These are phyloP conservation scores for Oscarella lobularis DNA, from an alignment of 37 sponge, comb jelly and placozoan species.

Conservation along the genomic window DNA sequence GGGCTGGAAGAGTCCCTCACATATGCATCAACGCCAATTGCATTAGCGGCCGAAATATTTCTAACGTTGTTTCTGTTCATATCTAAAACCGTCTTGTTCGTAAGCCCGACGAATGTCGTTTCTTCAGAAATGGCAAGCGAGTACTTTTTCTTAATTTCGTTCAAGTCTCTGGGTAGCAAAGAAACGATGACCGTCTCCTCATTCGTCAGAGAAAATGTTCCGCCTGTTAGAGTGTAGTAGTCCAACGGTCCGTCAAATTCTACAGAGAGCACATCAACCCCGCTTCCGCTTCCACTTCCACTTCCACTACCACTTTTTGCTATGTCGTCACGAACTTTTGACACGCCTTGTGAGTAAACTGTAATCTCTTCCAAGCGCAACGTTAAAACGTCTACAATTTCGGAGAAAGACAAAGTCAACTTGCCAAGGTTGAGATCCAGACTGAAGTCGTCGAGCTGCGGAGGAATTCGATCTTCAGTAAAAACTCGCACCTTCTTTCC, in stretches of 20 bases:
- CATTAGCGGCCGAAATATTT: slow-evolving; percentile 23
- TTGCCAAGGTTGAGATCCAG: not conserved
- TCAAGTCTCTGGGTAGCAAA: slow-evolving; percentile 34
- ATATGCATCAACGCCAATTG: slow-evolving; percentile 20
- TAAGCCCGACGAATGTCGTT: slow-evolving; percentile 54
- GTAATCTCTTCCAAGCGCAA: not conserved
- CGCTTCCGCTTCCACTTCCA: slow-evolving; percentile 4
- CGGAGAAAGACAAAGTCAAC: not conserved
- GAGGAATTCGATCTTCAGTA: not conserved
- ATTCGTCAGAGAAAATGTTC: not conserved
- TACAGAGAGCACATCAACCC: not conserved
- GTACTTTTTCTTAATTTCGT: slow-evolving; percentile 42
- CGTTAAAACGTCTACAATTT: not conserved
- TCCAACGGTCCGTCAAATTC: too few species aligned
- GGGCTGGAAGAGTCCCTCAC: slow-evolving; percentile 40
- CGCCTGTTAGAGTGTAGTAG: slow-evolving; percentile 3
- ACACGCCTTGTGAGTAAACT: too few species aligned
- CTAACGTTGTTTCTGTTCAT: slow-evolving; percentile 42
- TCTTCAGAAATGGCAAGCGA: slow-evolving; percentile 28
- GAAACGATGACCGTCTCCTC: not conserved
- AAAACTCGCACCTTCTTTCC: slow-evolving; percentile 12
- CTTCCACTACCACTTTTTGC: not conserved
- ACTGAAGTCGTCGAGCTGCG: not conserved
- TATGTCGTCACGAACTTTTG: not conserved
- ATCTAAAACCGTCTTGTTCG: slow-evolving; percentile 29